Conservation (phyloP, 2,888 invertebrate species). For the Xestia xanthographa region DNA sequence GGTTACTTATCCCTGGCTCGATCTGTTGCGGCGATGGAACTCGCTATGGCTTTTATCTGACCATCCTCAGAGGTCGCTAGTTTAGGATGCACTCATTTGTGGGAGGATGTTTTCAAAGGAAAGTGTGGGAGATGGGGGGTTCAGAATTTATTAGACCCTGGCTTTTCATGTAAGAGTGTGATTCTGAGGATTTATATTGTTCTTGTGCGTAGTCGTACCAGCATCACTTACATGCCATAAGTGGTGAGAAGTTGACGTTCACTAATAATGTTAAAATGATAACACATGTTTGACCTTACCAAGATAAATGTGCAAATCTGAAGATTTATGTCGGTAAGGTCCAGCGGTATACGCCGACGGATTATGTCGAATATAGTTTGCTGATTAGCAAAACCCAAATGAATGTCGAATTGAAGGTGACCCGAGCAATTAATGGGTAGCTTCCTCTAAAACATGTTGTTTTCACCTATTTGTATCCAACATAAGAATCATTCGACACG, state of each 20-base stretch:
- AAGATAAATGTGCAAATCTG: not conserved
- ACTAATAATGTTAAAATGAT: not conserved
- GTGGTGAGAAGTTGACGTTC: not conserved
- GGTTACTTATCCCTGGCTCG: constrained; percentile 36
- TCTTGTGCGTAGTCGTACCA: not conserved
- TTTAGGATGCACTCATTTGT: constrained; percentile 41
- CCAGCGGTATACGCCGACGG: not conserved
- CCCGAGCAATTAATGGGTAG: not conserved
- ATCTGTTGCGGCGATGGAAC: constrained; percentile 44
- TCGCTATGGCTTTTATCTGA: constrained; percentile 56
- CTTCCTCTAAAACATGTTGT: not conserved
- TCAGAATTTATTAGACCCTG: not conserved
- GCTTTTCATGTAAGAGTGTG: not conserved
- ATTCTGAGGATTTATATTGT: not conserved
- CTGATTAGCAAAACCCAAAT: not conserved
- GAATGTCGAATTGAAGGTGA: not conserved
- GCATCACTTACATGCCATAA: not conserved
- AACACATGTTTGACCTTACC: too few species aligned
- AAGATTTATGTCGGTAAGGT: not conserved
- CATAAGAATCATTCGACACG: not conserved
- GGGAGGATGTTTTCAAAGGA: constrained; percentile 11
- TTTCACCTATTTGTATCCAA: not conserved
- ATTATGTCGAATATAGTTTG: not conserved
- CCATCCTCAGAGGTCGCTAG: constrained; percentile 16
- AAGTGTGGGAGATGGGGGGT: not conserved